Evolutionary conservation across 2,113 vertebrate species (phyloP), one percentile per base, ranked within the genome.

Genomic region (Actenoides hombroni): DNA sequence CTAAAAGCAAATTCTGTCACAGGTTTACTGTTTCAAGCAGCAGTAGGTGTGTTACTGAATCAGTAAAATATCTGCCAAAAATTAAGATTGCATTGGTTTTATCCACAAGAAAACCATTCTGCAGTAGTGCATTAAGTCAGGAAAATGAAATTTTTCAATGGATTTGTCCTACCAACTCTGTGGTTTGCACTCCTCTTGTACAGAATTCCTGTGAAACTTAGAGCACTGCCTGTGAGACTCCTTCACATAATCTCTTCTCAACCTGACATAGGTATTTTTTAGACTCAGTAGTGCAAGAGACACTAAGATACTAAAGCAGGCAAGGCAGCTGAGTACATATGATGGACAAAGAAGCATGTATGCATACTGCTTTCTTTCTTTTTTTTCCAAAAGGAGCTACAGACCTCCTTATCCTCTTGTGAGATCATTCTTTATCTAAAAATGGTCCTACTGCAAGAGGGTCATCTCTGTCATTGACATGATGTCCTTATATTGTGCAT

Each of bases 11-110:
- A 84, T 88, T 77, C 83, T 88, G 68, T 83, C 65, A 49, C 46
- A 88, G 80, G 88, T 92, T 90, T 71, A 68, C 74, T 83, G 75
- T 77, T 86, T 88, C 63, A 86, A 70, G 92, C 37, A 94, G 92
- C 59, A 87, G 29, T 21, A 35, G 49, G 25, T 90, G 26, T 54
- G n/a, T 35, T 74, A 39, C 17, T 61, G 75, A 53, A 87, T 33
- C 76, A 77, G 35, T 64, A 70, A 87, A 88, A 68, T 53, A 82
- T 18, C 61, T 86, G 88, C 86, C 35, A 85, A 88, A 82, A 96
- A 88, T 63, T 63, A 96, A 94, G 79, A 80, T 87, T 96, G 91
- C 81, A 54, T n/a, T 15, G 23, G 91, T 87, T 94, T 79, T 91
- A 51, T 46, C 54, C 46, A 8, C 2, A 10, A 48, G 13, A 90